These are phyloP conservation scores for Xylophagus ater DNA, from an alignment of 2,888 invertebrate species.

Conservation along the genomic window DNA sequence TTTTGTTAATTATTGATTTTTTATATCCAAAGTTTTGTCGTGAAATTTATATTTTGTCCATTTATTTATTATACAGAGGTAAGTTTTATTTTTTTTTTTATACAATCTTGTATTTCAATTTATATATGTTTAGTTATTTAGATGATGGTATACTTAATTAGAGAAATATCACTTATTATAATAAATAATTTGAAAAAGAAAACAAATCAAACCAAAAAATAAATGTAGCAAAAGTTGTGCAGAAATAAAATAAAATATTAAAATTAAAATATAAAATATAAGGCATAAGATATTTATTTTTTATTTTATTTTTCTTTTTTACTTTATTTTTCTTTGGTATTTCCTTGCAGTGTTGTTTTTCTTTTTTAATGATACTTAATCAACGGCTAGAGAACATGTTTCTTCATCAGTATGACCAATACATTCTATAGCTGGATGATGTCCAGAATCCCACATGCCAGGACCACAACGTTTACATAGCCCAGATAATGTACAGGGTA, in stretches of 20 bases:
- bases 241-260: neutral
- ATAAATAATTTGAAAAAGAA: too few relatives aligned
- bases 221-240: too few relatives aligned
- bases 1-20: too few relatives aligned
- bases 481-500: constrained; percentile 82
- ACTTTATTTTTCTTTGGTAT: constrained; percentile 4
- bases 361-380: constrained; percentile 24
- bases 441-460: constrained; percentile 90
- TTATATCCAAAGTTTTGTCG: too few relatives aligned
- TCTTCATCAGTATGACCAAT: constrained; percentile 55
- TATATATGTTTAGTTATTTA: too few relatives aligned
- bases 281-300: constrained; percentile 9
- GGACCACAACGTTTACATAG: constrained; percentile 82
- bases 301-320: neutral
- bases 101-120: too few relatives aligned
- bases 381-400: constrained; percentile 40
- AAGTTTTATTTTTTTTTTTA: too few relatives aligned
- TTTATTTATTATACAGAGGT: too few relatives aligned
- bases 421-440: constrained; percentile 78
- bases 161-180: too few relatives aligned
- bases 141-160: too few relatives aligned
- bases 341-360: neutral
- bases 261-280: constrained; percentile 2
- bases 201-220: too few relatives aligned
- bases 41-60: too few relatives aligned